A percentile compares a stretch with the other conserved stretches of the same genome.
Evolutionary conservation across 2,797 vertebrate species (phyloP).

Genomic region (Vespertilio murinus): DNA sequence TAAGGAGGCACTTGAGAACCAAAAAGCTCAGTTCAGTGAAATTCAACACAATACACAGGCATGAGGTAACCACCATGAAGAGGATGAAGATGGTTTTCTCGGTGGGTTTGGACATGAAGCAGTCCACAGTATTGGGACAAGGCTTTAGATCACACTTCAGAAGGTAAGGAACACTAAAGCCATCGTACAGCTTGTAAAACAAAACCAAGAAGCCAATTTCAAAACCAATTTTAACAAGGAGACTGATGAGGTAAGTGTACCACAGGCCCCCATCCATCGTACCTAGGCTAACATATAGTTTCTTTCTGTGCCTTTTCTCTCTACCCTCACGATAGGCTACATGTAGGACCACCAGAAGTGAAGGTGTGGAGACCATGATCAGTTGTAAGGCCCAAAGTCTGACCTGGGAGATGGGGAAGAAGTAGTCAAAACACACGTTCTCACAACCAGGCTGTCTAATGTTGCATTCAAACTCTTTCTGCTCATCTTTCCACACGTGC

Average conservation of each 20-base stretch:
- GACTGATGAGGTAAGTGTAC: constrained; percentile 89
- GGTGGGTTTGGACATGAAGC: constrained; percentile 89
- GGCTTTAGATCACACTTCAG: constrained; percentile 87
- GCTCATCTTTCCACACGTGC: constrained; percentile 92
- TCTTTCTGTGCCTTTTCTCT: constrained; percentile 84
- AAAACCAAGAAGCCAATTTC: constrained; percentile 89
- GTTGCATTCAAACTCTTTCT: constrained; percentile 91
- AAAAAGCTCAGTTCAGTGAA: constrained; percentile 89
- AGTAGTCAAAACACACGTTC: constrained; percentile 92
- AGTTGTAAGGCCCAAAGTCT: constrained; percentile 94
- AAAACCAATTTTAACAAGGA: constrained; percentile 88
- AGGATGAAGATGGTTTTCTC: constrained; percentile 93
- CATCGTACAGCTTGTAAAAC: constrained; percentile 90
- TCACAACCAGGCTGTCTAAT: constrained; percentile 91
- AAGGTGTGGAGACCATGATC: constrained; percentile 92
- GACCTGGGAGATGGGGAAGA: constrained; percentile 92
- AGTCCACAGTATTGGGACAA: constrained; percentile 91
- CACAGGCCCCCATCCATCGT: constrained; percentile 89
- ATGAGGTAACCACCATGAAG: constrained; percentile 90
- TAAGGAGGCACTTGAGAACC: constrained; percentile 86
- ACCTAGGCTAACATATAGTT: constrained; percentile 85
- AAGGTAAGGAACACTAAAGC: constrained; percentile 88
- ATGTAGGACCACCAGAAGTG: constrained; percentile 91
- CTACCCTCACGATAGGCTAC: constrained; percentile 89
- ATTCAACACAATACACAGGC: constrained; percentile 89